A percentile compares a stretch with the other conserved stretches of the same genome.
phyloP scores from a whole-genome alignment of 2,797 vertebrate species.

The Chelidonichthys spinosus region DNA sequence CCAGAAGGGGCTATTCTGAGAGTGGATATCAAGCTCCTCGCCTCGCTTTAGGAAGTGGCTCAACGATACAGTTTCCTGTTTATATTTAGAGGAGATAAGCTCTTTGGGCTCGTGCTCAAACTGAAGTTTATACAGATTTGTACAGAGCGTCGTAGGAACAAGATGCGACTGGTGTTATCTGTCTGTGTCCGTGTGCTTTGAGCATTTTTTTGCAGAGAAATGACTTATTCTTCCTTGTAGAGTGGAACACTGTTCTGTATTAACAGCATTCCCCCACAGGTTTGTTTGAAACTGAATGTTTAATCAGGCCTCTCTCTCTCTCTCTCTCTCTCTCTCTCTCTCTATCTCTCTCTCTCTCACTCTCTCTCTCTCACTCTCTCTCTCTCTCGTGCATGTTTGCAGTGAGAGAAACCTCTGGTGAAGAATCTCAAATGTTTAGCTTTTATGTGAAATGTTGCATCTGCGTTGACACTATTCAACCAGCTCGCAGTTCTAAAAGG shows the following conservation, averaged over 20 bases:
- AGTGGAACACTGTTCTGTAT: background rate
- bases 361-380: no score
- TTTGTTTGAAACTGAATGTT: background rate
- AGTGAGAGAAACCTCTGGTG: background rate
- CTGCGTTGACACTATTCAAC: background rate
- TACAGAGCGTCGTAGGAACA: background rate
- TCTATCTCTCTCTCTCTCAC: no score
- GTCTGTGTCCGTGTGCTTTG: background rate
- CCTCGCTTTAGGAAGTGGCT: conserved; percentile 52
- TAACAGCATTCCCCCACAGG: background rate
- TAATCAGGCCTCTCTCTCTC: background rate
- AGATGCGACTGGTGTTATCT: background rate
- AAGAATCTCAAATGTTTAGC: background rate
- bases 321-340: background rate
- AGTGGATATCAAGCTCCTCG: conserved; percentile 38
- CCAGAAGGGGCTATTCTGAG: conserved; percentile 42
- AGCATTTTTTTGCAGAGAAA: background rate
- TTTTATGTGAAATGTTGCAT: background rate
- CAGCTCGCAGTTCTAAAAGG: background rate
- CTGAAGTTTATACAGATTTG: conserved; percentile 25
- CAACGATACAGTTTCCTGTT: conserved; percentile 66
- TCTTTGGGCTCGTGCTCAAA: conserved; percentile 7
- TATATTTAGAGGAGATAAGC: conserved; percentile 62
- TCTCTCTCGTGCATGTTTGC: background rate
- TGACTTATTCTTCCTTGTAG: background rate